Conservation (phyloP, 2,797 vertebrate genomes). For the Oceanodroma leucorhoa region DNA sequence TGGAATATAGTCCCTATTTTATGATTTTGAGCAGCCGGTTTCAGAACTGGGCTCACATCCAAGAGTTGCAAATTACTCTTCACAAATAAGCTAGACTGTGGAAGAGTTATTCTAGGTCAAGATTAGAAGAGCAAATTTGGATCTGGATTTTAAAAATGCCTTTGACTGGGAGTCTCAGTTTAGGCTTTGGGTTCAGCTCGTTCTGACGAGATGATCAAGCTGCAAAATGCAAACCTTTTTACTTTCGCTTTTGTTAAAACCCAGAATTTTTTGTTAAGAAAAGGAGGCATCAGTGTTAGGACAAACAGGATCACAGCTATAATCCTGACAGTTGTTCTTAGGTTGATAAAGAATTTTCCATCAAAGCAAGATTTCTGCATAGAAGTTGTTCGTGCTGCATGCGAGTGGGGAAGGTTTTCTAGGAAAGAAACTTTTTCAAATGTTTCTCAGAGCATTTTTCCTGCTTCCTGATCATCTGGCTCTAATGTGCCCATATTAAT, state of each 20-base stretch:
- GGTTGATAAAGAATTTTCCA: not conserved
- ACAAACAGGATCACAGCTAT: not conserved
- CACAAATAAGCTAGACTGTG: not conserved
- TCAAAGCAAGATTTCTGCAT: not conserved
- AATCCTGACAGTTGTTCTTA: not conserved
- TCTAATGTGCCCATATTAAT: not conserved
- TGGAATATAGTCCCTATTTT: not conserved
- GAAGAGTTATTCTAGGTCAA: not conserved
- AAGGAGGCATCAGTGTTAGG: not conserved
- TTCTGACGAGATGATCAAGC: not conserved
- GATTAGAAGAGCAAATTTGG: not conserved
- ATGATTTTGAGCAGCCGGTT: not conserved
- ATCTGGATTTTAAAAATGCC: not conserved
- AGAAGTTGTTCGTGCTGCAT: not conserved
- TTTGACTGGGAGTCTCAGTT: not conserved
- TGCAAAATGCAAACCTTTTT: not conserved
- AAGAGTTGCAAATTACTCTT: not conserved
- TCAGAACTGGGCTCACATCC: not conserved
- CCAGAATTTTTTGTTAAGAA: not conserved
- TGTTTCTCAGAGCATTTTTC: not conserved
- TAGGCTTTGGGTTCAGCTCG: not conserved
- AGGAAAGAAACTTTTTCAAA: not conserved
- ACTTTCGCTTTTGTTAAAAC: not conserved
- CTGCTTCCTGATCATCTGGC: not conserved
- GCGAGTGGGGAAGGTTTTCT: not conserved